phyloP scores from a whole-genome alignment of 2,888 invertebrate genomes.

The Nezara viridula region DNA sequence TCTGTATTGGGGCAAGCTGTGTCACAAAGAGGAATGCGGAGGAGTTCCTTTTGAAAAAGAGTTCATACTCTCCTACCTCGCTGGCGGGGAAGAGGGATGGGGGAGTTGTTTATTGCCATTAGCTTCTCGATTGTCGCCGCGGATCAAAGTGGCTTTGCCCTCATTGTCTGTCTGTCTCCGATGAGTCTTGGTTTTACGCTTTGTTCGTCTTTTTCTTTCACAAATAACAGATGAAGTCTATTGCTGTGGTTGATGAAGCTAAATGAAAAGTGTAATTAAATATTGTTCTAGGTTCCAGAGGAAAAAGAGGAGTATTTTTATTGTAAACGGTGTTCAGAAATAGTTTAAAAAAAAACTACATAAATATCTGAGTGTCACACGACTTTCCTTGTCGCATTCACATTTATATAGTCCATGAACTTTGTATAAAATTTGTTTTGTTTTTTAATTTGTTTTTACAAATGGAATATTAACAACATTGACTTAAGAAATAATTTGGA shows the following conservation, averaged over 20 bases:
- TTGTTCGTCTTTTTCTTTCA: neutral
- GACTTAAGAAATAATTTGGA: too few relatives aligned
- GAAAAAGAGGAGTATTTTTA: too few relatives aligned
- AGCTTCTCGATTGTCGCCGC: constrained; percentile 2
- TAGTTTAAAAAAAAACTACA: too few relatives aligned
- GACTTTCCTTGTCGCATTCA: too few relatives aligned
- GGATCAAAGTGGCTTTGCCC: neutral
- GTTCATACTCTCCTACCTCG: neutral
- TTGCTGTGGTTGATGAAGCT: neutral
- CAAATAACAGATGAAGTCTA: neutral
- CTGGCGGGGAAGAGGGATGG: neutral
- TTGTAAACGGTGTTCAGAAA: too few relatives aligned
- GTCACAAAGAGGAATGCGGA: constrained; percentile 20
- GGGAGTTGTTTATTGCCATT: constrained; percentile 2
- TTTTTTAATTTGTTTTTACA: too few relatives aligned
- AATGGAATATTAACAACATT: too few relatives aligned
- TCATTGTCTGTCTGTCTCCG: neutral
- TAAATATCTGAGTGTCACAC: too few relatives aligned
- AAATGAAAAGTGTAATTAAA: neutral
- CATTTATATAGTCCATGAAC: too few relatives aligned
- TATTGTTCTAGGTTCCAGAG: neutral
- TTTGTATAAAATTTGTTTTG: too few relatives aligned
- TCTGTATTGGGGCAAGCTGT: neutral
- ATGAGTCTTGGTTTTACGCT: constrained; percentile 33
- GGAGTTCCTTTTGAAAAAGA: constrained; percentile 34